These are phyloP conservation scores for Drosophila differens DNA, from an alignment of 2,888 invertebrate genomes.

Conservation along the genomic window DNA sequence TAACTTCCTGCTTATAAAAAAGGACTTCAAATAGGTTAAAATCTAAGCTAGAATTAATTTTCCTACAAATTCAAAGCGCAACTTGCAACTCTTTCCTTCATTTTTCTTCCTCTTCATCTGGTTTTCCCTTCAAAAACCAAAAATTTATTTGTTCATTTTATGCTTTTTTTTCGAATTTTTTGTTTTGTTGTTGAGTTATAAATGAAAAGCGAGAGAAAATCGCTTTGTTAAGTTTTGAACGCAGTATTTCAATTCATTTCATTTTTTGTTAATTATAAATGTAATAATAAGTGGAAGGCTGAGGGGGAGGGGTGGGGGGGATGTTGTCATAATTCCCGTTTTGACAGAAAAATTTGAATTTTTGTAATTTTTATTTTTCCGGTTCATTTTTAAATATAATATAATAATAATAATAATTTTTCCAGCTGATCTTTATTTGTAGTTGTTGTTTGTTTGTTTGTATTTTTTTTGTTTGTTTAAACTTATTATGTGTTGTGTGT, in stretches of 20 bases:
- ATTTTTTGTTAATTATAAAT: conserved; percentile 66
- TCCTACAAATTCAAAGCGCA: not conserved
- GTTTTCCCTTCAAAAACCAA: conserved; percentile 3
- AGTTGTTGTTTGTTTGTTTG: conserved; percentile 29
- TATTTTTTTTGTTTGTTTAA: conserved; percentile 68
- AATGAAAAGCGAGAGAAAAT: not conserved
- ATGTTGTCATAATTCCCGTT: conserved; percentile 45
- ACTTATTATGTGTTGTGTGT: conserved; percentile 71
- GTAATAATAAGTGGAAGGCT: conserved; percentile 61
- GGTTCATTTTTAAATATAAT: conserved; percentile 78
- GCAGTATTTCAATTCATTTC: conserved; percentile 45
- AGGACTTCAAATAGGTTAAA: not conserved
- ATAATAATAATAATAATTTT: conserved; percentile 79
- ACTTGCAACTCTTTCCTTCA: not conserved
- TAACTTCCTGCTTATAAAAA: not conserved
- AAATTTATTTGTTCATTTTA: conserved; percentile 42
- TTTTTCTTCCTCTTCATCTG: too few relatives aligned
- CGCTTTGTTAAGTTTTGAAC: not conserved
- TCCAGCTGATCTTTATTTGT: conserved; percentile 79
- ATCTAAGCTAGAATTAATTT: not conserved
- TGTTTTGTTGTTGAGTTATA: not conserved
- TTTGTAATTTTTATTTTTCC: conserved; percentile 79
- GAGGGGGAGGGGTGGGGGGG: not conserved
- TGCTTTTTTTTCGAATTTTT: not conserved
- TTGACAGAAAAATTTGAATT: conserved; percentile 63